Base-by-base conservation (phyloP, 1,140 invertebrate genomes). In the Nasonia giraulti region DNA sequence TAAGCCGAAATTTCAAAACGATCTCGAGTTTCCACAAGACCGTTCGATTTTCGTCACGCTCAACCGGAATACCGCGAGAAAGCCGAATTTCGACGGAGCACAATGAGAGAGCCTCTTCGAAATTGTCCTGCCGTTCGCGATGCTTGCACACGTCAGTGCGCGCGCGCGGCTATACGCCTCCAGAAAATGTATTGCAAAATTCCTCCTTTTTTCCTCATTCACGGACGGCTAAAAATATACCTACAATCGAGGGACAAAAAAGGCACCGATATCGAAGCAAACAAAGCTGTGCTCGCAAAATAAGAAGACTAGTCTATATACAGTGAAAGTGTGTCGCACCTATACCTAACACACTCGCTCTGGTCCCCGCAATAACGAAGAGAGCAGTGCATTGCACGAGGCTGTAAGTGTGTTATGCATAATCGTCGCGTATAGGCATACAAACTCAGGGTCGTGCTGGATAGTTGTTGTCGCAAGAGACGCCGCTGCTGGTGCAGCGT, bases 111-210 rank as follows among this genome's bases (percentile, higher is more conserved):
- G 50, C 17, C 50, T 55, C 50, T 55, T 55, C 50, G 50, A 55
- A 55, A 55, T 55, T 55, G 55, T 62, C 55, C 17, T 20, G 50
- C 50, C 12, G 50, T 44, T 10, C 6, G 40, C 40, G 40, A 10
- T 44, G 40, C 40, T 44, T 44, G 40, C 40, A 44, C 8, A 44
- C 40, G 40, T 44, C 7, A 6, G 27, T 27, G 27, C 27, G 27
- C 27, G 27, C 6, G 17, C 17, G 14, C 23, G n/a, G 50, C 0
- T 14, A 55, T 5, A 55, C 55, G 55, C 55, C 50, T 62, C 17
- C 33, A 2, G 73, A 75, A 12, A 73, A 55, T 73, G 50, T 55
- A 77, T 77, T 77, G 75, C 75, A 77, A 78, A 78, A 78, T 37
- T 37, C 33, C 27, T 17, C 76, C 11, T 44, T 44, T 44, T 44